Percentiles rank a stretch among this genome's conserved stretches.
Conservation (phyloP, 2,797 vertebrate species). For the Coilia nasus region DNA sequence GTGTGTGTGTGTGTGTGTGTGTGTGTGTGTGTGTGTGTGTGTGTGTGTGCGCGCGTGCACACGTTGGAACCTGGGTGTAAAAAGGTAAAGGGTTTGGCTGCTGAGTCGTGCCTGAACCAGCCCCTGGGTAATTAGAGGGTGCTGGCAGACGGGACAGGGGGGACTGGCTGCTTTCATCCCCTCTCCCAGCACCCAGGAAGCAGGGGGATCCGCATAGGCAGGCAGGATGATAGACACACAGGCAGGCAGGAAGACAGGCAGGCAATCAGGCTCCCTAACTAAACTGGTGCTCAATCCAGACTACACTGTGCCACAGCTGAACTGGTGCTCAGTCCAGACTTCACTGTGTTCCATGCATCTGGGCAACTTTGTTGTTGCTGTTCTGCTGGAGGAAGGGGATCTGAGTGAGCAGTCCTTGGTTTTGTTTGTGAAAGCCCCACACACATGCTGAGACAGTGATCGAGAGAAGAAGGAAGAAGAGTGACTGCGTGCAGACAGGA, state of each 20-base stretch:
- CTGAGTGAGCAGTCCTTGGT: background rate
- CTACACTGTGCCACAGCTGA: background rate
- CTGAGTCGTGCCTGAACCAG: slow-evolving; percentile 8
- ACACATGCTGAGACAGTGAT: background rate
- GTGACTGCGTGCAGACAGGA: background rate
- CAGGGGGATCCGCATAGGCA: background rate
- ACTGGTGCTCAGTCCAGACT: background rate
- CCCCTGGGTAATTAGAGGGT: slow-evolving; percentile 11
- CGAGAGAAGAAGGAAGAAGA: background rate
- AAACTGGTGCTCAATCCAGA: no score
- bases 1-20: slow-evolving; percentile 1
- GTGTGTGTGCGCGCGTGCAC: slow-evolving; percentile 11
- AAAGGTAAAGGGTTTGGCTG: slow-evolving; percentile 13
- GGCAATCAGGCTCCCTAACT: background rate
- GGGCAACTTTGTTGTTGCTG: background rate
- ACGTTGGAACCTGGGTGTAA: background rate
- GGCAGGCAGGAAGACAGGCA: no score
- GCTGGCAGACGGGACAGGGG: slow-evolving; percentile 17
- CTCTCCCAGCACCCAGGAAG: slow-evolving; percentile 6
- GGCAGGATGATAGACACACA: background rate
- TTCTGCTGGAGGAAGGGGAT: background rate
- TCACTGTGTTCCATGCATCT: background rate
- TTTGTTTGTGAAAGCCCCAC: background rate
- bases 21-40: background rate
- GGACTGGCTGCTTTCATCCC: background rate